Percentiles rank a stretch among this genome's conserved stretches.
These are phyloP conservation scores for Augochlorella aurata DNA, from an alignment of 2,888 invertebrate genomes.

Conservation along the genomic window DNA sequence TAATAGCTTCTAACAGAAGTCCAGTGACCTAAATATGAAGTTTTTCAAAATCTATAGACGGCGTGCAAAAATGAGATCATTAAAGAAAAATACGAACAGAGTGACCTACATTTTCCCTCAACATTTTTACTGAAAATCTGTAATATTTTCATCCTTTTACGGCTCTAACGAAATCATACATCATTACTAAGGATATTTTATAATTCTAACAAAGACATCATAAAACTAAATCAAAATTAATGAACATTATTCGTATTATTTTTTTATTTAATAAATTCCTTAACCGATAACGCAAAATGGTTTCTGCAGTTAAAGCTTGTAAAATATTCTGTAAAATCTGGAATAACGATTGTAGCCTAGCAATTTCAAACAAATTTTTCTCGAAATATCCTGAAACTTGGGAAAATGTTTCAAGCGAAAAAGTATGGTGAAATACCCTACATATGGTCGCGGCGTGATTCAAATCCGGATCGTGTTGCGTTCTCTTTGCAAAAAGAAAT, in stretches of 20 bases:
- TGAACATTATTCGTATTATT: not conserved
- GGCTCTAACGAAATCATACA: not conserved
- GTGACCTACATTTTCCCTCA: not conserved
- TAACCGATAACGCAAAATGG: not conserved
- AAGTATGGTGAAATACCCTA: not conserved
- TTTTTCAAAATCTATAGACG: not conserved
- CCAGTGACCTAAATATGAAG: not conserved
- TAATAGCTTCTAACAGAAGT: not conserved
- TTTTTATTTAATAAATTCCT: not conserved
- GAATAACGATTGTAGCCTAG: not conserved
- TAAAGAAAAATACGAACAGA: not conserved
- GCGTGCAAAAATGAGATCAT: not conserved
- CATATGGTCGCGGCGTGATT: slow-evolving; percentile 21
- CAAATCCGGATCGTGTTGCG: slow-evolving; percentile 22
- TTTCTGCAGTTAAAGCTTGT: not conserved
- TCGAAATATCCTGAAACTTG: slow-evolving; percentile 1
- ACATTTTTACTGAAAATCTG: not conserved
- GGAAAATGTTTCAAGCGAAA: slow-evolving; percentile 6
- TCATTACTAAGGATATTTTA: not conserved
- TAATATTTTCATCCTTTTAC: not conserved
- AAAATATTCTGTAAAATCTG: not conserved
- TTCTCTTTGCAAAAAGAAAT: slow-evolving; percentile 27
- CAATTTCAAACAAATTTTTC: not conserved
- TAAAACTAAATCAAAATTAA: not conserved
- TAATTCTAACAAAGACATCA: not conserved